Percentiles rank a stretch among this genome's conserved stretches.
Conservation (phyloP, 2,113 vertebrate genomes). For the Shinisaurus crocodilurus region DNA sequence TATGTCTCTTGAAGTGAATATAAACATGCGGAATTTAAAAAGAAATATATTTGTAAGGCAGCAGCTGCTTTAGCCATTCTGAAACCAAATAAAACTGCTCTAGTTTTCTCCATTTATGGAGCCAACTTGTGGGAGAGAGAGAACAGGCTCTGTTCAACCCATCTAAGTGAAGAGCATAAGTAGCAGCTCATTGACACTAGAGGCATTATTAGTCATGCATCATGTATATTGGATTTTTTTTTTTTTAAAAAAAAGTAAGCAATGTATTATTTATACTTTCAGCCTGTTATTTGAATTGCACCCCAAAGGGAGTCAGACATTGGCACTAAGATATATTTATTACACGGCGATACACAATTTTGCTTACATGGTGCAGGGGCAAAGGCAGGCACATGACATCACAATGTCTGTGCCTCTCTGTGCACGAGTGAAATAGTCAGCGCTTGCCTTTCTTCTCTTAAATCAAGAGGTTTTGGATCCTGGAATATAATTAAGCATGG, state of each 20-base stretch:
- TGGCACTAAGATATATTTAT: not conserved
- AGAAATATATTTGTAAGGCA: slow-evolving; percentile 20
- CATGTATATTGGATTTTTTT: slow-evolving; percentile 8
- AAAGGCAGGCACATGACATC: not conserved
- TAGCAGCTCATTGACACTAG: not conserved
- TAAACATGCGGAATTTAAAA: slow-evolving; percentile 20
- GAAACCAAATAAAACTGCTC: slow-evolving; percentile 1
- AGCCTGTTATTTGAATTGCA: not conserved
- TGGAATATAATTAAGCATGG: not conserved
- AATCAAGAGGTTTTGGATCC: not conserved
- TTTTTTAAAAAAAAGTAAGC: too few relatives aligned
- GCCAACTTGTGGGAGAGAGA: not conserved
- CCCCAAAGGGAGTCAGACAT: not conserved
- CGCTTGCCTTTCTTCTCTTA: too few relatives aligned
- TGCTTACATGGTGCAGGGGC: not conserved
- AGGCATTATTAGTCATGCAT: not conserved
- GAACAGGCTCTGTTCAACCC: not conserved
- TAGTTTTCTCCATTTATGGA: slow-evolving; percentile 23
- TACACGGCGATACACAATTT: not conserved
- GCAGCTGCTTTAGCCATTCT: slow-evolving; percentile 1
- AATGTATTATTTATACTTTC: not conserved
- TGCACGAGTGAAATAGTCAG: not conserved
- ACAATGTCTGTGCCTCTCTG: not conserved
- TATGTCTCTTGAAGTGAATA: slow-evolving; percentile 2
- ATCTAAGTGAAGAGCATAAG: not conserved